phyloP scores from a whole-genome alignment of 37 sponge, comb jelly and placozoan species.

The Theonella swinhoei region DNA sequence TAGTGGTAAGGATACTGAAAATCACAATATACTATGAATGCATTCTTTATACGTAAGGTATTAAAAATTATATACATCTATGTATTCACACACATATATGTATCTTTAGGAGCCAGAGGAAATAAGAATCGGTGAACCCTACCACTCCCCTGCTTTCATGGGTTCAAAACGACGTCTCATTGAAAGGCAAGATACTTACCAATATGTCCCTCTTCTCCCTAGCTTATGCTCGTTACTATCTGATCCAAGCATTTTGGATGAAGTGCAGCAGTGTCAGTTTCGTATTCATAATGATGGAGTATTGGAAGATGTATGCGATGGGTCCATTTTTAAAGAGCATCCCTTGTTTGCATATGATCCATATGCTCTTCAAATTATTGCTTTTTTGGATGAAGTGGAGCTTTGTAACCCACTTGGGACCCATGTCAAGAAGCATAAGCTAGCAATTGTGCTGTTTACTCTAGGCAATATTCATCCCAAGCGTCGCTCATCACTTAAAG shows the following conservation, averaged over 20 bases:
- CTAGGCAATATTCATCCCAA: slow-evolving; percentile 51
- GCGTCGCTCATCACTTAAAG: slow-evolving; percentile 26
- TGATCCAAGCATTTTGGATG: slow-evolving; percentile 7
- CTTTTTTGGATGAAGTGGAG: slow-evolving; percentile 50
- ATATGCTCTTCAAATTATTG: slow-evolving; percentile 41
- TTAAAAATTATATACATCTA: too few species aligned
- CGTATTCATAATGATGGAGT: slow-evolving; percentile 6
- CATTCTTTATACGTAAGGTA: too few species aligned
- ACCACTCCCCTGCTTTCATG: slow-evolving; percentile 9
- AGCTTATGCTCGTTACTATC: background rate
- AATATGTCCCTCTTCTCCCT: slow-evolving; percentile 37
- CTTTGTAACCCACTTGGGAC: slow-evolving; percentile 56
- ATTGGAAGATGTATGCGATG: slow-evolving; percentile 45
- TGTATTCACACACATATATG: too few species aligned
- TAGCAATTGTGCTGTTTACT: slow-evolving; percentile 19
- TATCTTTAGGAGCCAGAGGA: slow-evolving; percentile 44
- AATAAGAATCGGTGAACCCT: slow-evolving; percentile 27
- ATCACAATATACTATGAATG: too few species aligned
- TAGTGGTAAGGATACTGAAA: slow-evolving; percentile 7
- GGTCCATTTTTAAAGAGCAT: slow-evolving; percentile 17
- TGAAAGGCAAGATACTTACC: slow-evolving; percentile 31
- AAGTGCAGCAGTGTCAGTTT: background rate
- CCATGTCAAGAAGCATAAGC: slow-evolving; percentile 38
- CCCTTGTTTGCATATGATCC: slow-evolving; percentile 20
- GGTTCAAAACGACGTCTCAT: slow-evolving; percentile 18